phyloP scores from a whole-genome alignment of 2,113 vertebrate genomes.

The Himantopus leucocephalus region DNA sequence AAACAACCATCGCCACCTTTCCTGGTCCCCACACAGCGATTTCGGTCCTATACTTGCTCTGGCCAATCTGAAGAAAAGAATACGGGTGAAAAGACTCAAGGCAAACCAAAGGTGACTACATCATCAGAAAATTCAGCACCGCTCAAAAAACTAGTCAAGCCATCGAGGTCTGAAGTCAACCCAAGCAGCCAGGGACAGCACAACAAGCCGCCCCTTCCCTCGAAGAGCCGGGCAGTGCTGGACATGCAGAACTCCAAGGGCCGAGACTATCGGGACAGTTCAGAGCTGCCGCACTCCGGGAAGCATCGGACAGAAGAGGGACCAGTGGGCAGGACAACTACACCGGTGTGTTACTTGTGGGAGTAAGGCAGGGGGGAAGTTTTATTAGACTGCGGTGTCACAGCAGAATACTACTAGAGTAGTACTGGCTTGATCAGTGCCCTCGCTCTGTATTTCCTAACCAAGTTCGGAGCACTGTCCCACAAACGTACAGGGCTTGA shows the following conservation, averaged over 20 bases:
- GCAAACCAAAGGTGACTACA: constrained; percentile 65
- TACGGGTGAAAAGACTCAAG: constrained; percentile 60
- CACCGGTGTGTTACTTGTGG: constrained; percentile 56
- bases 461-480: neutral
- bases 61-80: constrained; percentile 62
- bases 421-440: neutral
- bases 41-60: constrained; percentile 88
- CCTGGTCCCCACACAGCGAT: constrained; percentile 78
- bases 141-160: constrained; percentile 82
- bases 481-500: neutral
- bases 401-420: neutral
- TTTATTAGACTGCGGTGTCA: neutral
- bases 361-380: neutral
- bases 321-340: constrained; percentile 52
- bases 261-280: constrained; percentile 86
- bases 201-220: constrained; percentile 82
- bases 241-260: constrained; percentile 78
- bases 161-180: constrained; percentile 81
- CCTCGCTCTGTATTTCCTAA: neutral
- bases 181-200: neutral
- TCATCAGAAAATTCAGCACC: constrained; percentile 16
- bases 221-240: constrained; percentile 79
- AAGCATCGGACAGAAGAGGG: constrained; percentile 72
- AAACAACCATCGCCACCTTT: constrained; percentile 58
- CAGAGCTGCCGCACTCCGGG: constrained; percentile 76